Evolutionary conservation across 1,140 invertebrate genomes (phyloP).

Genomic region (Drosophila oshimai): DNA sequence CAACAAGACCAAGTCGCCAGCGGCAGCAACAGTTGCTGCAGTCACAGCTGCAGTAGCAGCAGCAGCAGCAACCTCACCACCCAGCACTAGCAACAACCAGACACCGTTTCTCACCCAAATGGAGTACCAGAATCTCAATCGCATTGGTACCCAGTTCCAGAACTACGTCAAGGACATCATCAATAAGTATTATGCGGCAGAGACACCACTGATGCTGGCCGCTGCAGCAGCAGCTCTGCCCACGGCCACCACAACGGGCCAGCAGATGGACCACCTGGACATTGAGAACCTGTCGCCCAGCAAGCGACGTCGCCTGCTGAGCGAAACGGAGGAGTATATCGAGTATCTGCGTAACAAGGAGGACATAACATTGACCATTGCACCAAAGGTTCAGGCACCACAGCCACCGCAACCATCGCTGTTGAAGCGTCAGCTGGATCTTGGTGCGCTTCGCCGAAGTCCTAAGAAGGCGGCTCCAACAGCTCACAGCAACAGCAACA

Average conservation of each 20-base stretch:
- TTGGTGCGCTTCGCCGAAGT: slow-evolving; percentile 58
- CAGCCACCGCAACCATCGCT: slow-evolving; percentile 40
- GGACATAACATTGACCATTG: slow-evolving; percentile 78
- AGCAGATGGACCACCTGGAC: slow-evolving; percentile 37
- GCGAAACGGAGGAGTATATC: slow-evolving; percentile 80
- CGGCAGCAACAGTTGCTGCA: slow-evolving; percentile 12
- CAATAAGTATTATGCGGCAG: slow-evolving; percentile 80
- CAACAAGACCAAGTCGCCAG: slow-evolving; percentile 40
- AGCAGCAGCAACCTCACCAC: slow-evolving; percentile 15
- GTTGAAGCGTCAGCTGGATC: slow-evolving; percentile 69
- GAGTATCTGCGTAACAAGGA: slow-evolving; percentile 81
- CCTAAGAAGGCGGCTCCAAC: slow-evolving; percentile 52
- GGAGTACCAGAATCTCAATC: slow-evolving; percentile 82
- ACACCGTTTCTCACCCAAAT: slow-evolving; percentile 75
- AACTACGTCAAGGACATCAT: slow-evolving; percentile 82
- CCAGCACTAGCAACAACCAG: slow-evolving; percentile 26
- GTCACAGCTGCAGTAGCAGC: slow-evolving; percentile 20
- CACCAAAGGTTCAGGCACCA: slow-evolving; percentile 51
- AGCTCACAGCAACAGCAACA: neutral
- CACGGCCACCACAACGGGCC: slow-evolving; percentile 66
- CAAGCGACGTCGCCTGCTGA: slow-evolving; percentile 66
- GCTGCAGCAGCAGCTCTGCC: slow-evolving; percentile 66
- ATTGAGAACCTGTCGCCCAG: slow-evolving; percentile 42
- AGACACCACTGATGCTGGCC: slow-evolving; percentile 68
- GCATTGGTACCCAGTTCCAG: slow-evolving; percentile 77